Percentiles rank a stretch among this genome's conserved stretches.
Evolutionary conservation across 2,888 invertebrate species (phyloP).

Genomic region (Dyspetes luteomarginatus): DNA sequence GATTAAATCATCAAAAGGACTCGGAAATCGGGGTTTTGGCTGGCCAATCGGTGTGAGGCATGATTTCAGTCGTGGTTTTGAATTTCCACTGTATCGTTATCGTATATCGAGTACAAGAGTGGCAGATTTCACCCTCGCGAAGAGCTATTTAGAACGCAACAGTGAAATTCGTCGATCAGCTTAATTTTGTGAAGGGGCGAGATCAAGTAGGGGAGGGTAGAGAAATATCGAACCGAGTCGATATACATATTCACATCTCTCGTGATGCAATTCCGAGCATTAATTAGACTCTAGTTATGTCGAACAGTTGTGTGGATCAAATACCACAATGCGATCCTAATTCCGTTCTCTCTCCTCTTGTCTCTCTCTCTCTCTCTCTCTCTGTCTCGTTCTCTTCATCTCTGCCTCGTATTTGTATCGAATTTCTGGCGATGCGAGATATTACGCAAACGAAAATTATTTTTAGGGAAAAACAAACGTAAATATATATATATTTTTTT

Average conservation of each 20-base stretch:
- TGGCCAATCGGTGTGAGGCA: background rate
- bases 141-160: conserved; percentile 41
- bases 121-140: conserved; percentile 9
- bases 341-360: conserved; percentile 3
- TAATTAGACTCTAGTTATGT: conserved; percentile 62
- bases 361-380: conserved; percentile 6
- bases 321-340: conserved; percentile 49
- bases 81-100: conserved; percentile 45
- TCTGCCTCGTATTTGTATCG: background rate
- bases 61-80: conserved; percentile 32
- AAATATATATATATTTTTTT: no score
- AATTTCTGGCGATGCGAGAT: background rate
- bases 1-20: conserved; percentile 56
- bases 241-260: conserved; percentile 39
- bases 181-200: conserved; percentile 54
- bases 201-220: background rate
- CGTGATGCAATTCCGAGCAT: conserved; percentile 48
- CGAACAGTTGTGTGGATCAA: conserved; percentile 59
- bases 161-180: conserved; percentile 60
- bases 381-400: background rate
- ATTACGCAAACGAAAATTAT: background rate
- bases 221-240: conserved; percentile 34
- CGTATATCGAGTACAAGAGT: conserved; percentile 43
- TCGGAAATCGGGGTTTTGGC: conserved; percentile 56
- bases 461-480: background rate